phyloP scores from a whole-genome alignment of 2,797 vertebrate genomes.

The Ctenopoma kingsleyae region DNA sequence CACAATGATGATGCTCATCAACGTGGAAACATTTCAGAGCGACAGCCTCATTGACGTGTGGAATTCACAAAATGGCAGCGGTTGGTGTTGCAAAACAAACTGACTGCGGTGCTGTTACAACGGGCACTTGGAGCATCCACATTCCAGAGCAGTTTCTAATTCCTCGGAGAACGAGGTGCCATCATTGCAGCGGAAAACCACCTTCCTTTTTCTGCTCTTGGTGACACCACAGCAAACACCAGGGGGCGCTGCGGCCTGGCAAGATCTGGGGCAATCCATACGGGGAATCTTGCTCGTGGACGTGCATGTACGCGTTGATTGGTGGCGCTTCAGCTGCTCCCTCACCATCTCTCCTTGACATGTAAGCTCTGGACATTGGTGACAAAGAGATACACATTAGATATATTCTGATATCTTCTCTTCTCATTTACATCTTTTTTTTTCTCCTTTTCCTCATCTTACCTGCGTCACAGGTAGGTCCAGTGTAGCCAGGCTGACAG shows the following conservation, averaged over 20 bases:
- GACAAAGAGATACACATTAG: background rate
- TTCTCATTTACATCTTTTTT: background rate
- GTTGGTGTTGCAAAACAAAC: conserved; percentile 54
- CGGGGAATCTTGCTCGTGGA: conserved; percentile 89
- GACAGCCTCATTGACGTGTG: conserved; percentile 45
- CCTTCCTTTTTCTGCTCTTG: conserved; percentile 93
- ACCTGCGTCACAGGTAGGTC: conserved; percentile 92
- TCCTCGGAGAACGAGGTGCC: conserved; percentile 94
- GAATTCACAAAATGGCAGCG: conserved; percentile 70
- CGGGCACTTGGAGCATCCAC: conserved; percentile 91
- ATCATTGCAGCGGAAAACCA: conserved; percentile 92
- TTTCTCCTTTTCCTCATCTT: conserved; percentile 27
- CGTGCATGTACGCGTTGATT: conserved; percentile 88
- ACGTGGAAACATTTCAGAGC: conserved; percentile 53
- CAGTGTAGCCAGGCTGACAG: conserved; percentile 89
- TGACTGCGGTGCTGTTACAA: conserved; percentile 80
- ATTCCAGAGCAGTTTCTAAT: conserved; percentile 93
- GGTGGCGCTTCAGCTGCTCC: conserved; percentile 92
- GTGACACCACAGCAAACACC: conserved; percentile 91
- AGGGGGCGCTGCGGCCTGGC: conserved; percentile 74
- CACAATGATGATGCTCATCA: conserved; percentile 54
- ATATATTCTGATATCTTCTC: accelerated
- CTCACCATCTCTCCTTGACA: conserved; percentile 92
- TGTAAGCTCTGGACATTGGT: conserved; percentile 81
- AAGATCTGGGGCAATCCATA: conserved; percentile 90